Percentiles rank a stretch among this genome's conserved stretches.
phyloP scores from a whole-genome alignment of 2,797 vertebrate genomes.

The Myotis planiceps region DNA sequence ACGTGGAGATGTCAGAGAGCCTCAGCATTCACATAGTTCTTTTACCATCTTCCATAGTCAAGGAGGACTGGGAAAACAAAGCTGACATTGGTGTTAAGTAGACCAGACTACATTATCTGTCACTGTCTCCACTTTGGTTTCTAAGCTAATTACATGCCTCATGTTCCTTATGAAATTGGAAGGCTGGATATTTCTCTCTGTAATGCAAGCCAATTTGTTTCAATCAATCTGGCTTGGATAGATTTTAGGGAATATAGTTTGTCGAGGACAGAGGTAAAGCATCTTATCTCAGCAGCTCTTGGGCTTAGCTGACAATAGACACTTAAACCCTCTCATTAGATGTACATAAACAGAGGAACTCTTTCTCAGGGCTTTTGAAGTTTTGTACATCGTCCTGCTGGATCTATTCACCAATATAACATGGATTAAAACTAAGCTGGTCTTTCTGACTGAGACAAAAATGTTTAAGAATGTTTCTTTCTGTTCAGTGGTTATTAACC shows the following conservation, averaged over 20 bases:
- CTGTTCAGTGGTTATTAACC: background rate
- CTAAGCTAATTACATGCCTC: background rate
- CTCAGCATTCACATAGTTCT: background rate
- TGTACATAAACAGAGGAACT: background rate
- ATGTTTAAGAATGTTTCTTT: background rate
- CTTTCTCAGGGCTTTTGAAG: background rate
- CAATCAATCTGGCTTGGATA: background rate
- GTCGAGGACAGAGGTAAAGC: background rate
- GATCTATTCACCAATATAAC: background rate
- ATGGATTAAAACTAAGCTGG: background rate
- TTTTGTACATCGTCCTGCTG: background rate
- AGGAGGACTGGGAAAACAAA: background rate
- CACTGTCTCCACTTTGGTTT: background rate
- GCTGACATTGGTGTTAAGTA: background rate
- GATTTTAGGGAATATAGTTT: slow-evolving; percentile 13
- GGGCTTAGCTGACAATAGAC: background rate
- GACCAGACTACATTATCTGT: background rate
- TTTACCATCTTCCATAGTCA: background rate
- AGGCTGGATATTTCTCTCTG: background rate
- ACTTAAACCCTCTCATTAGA: background rate
- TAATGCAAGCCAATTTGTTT: background rate
- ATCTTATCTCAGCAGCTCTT: background rate
- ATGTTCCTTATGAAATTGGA: background rate
- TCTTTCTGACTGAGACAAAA: background rate
- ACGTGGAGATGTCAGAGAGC: background rate